phyloP scores from a whole-genome alignment of 2,113 vertebrate species.

The Ameiurus melas region DNA sequence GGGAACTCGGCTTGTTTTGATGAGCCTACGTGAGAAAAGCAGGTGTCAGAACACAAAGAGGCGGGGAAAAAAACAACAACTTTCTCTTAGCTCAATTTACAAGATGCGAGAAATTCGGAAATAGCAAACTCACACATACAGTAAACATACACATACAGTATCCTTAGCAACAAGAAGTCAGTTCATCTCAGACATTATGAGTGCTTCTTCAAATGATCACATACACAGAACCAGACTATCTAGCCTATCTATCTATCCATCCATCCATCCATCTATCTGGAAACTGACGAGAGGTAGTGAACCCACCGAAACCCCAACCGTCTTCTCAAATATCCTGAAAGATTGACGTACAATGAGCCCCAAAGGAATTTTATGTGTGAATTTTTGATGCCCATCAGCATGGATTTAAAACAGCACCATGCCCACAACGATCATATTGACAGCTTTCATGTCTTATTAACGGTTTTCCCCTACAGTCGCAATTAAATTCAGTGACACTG shows the following conservation, averaged over 20 bases:
- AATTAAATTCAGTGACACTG: background rate
- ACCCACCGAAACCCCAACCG: background rate
- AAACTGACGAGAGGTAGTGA: constrained; percentile 27
- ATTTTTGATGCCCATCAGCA: background rate
- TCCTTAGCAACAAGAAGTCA: background rate
- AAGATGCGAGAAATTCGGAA: background rate
- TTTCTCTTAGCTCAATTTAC: background rate
- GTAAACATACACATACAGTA: background rate
- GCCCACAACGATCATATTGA: constrained; percentile 9
- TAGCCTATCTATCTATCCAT: background rate
- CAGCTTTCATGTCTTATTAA: background rate
- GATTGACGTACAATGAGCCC: constrained; percentile 18
- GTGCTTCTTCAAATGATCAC: background rate
- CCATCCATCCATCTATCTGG: background rate
- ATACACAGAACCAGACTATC: background rate
- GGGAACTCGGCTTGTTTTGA: background rate
- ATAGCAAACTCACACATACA: background rate
- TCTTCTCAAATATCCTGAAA: constrained; percentile 10
- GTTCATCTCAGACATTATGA: background rate
- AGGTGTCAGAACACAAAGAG: background rate
- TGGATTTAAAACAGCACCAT: background rate
- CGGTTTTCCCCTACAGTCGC: background rate
- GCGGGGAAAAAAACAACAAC: background rate
- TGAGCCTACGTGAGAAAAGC: background rate
- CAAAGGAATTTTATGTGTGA: background rate